Conservation (phyloP, 2,888 invertebrate species). For the Nemoura dubitans region DNA sequence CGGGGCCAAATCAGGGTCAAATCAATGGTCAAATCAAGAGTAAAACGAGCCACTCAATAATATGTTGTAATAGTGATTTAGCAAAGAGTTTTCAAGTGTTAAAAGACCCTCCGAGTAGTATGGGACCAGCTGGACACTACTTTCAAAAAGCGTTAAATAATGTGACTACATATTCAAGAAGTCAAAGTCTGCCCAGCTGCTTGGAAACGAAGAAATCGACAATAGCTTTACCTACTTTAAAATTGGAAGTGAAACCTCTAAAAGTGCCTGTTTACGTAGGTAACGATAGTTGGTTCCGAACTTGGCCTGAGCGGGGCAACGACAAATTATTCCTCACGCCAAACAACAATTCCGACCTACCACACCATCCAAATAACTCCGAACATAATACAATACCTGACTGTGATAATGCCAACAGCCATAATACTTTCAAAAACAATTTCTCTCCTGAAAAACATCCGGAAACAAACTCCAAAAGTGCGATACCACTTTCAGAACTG, state of each 20-base stretch:
- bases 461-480: conserved; percentile 44
- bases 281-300: conserved; percentile 60
- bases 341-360: conserved; percentile 39
- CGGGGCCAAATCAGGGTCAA: conserved; percentile 49
- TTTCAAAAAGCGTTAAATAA: conserved; percentile 50
- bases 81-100: conserved; percentile 53
- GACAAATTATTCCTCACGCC: conserved; percentile 54
- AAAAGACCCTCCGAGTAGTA: conserved; percentile 48
- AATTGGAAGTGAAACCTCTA: conserved; percentile 41
- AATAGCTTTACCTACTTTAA: conserved; percentile 26
- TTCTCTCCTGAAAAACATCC: conserved; percentile 42
- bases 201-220: conserved; percentile 55
- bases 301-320: conserved; percentile 63
- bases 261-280: conserved; percentile 19
- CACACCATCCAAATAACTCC: conserved; percentile 32
- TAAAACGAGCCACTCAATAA: conserved; percentile 48
- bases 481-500: conserved; percentile 72
- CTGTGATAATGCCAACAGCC: conserved; percentile 36
- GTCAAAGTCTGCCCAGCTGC: conserved; percentile 61
- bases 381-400: conserved; percentile 31
- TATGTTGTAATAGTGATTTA: conserved; percentile 53
- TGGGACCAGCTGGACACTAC: conserved; percentile 53
- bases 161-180: conserved; percentile 54
- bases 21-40: conserved; percentile 45
- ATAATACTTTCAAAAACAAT: conserved; percentile 37